phyloP scores from a whole-genome alignment of 2,888 invertebrate genomes.

The Catocala fraxini region DNA sequence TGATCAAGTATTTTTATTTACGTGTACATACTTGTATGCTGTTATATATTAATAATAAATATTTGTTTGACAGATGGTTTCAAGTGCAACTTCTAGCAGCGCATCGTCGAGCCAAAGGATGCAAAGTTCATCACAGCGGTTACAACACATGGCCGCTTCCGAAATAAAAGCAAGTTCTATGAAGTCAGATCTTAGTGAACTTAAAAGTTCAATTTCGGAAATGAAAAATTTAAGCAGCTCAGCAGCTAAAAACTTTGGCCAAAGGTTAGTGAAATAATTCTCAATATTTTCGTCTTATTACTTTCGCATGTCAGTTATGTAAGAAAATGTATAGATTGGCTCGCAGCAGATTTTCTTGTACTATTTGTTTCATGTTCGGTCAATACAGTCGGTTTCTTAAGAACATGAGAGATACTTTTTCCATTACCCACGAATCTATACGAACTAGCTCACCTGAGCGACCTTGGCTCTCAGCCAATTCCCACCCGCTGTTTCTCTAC shows the following conservation, averaged over 20 bases:
- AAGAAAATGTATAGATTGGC: not conserved
- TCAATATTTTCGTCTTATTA: not conserved
- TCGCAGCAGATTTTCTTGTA: constrained; percentile 1
- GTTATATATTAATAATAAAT: constrained; percentile 14
- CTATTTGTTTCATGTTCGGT: constrained; percentile 63
- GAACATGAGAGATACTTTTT: constrained; percentile 60
- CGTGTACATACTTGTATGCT: not conserved
- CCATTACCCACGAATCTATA: constrained; percentile 65
- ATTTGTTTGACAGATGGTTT: constrained; percentile 76
- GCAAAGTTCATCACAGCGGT: constrained; percentile 87
- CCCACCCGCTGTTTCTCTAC: constrained; percentile 76
- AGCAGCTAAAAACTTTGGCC: constrained; percentile 79
- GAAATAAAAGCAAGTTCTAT: constrained; percentile 94
- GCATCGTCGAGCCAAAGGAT: constrained; percentile 88
- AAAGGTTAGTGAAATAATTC: constrained; percentile 67
- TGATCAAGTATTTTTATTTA: not conserved
- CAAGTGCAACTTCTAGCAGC: constrained; percentile 88
- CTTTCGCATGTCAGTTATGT: not conserved
- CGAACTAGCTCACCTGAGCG: constrained; percentile 83
- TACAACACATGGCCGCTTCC: constrained; percentile 87
- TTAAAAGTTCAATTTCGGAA: constrained; percentile 95
- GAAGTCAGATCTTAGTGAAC: constrained; percentile 92
- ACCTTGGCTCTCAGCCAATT: constrained; percentile 83
- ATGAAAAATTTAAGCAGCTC: constrained; percentile 91
- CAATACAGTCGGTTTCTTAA: constrained; percentile 57